Evolutionary conservation across 2,113 vertebrate species (phyloP).

Genomic region (Limanda limanda): DNA sequence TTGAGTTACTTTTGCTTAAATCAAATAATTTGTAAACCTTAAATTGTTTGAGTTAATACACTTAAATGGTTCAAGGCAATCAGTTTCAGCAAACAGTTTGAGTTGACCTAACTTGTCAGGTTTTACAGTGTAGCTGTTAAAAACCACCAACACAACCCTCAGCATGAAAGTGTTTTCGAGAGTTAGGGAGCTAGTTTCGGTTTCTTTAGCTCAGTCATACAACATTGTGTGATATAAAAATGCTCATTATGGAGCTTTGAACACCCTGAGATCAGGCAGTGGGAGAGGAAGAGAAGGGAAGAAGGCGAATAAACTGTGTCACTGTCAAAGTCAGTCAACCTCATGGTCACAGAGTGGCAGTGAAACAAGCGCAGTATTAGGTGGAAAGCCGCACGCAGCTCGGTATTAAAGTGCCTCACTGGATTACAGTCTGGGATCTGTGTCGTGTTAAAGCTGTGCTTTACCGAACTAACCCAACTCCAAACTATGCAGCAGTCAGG

Average conservation of each 20-base stretch:
- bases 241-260: conserved; percentile 39
- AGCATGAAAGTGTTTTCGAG: conserved; percentile 31
- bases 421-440: conserved; percentile 31
- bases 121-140: too few relatives aligned
- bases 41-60: too few relatives aligned
- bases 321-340: conserved; percentile 42
- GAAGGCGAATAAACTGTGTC: conserved; percentile 16
- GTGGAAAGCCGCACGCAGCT: conserved; percentile 32
- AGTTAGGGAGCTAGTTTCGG: conserved; percentile 25
- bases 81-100: too few relatives aligned
- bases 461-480: not conserved
- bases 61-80: too few relatives aligned
- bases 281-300: conserved; percentile 3
- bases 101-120: too few relatives aligned
- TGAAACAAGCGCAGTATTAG: conserved; percentile 26
- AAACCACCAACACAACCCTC: too few relatives aligned
- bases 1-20: too few relatives aligned
- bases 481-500: conserved; percentile 7
- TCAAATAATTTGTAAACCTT: too few relatives aligned
- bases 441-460: conserved; percentile 12
- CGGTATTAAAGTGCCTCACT: conserved; percentile 40
- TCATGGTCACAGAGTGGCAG: conserved; percentile 15
- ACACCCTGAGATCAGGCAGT: conserved; percentile 6
- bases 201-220: conserved; percentile 26
- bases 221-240: conserved; percentile 45